Conservation (phyloP, 2,797 vertebrate species). For the Telmatherina bonti region DNA sequence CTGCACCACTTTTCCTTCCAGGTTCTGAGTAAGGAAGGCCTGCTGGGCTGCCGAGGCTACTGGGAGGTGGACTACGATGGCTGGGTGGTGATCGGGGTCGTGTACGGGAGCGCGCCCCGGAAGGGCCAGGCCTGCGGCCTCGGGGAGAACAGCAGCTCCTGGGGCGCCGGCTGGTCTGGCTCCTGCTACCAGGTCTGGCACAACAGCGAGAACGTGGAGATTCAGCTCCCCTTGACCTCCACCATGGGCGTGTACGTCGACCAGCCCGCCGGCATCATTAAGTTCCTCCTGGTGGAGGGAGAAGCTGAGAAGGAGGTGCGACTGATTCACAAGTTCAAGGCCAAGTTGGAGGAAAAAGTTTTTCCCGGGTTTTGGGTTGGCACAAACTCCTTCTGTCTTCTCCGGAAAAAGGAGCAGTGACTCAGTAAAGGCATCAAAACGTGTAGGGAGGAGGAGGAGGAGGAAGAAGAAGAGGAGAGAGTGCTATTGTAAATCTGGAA, state of each 20-base stretch:
- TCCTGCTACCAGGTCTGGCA: slow-evolving; percentile 85
- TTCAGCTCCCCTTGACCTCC: slow-evolving; percentile 53
- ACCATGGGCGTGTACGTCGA: slow-evolving; percentile 82
- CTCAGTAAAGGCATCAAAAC: background rate
- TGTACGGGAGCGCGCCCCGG: slow-evolving; percentile 66
- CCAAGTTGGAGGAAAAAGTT: slow-evolving; percentile 72
- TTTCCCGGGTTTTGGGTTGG: slow-evolving; percentile 85
- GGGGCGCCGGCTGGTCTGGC: slow-evolving; percentile 83
- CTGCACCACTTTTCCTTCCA: slow-evolving; percentile 28
- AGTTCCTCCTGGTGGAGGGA: slow-evolving; percentile 79
- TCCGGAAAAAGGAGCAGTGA: slow-evolving; percentile 77
- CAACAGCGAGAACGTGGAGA: slow-evolving; percentile 74
- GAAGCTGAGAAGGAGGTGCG: slow-evolving; percentile 72
- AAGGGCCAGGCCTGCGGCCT: slow-evolving; percentile 78
- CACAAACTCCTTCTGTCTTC: slow-evolving; percentile 74
- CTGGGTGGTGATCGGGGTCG: slow-evolving; percentile 82
- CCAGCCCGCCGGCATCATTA: slow-evolving; percentile 82
- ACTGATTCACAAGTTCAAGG: slow-evolving; percentile 80
- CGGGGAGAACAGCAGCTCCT: slow-evolving; percentile 83
- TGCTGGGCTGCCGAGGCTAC: slow-evolving; percentile 77
- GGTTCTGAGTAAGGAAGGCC: slow-evolving; percentile 82
- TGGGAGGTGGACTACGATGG: slow-evolving; percentile 84
- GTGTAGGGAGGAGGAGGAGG: no score
- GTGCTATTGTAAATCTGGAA: slow-evolving; percentile 37
- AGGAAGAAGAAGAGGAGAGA: no score